A percentile compares a stretch with the other conserved stretches of the same genome.
Evolutionary conservation across 1,140 invertebrate species (phyloP).

Genomic region (Spodoptera frugiperda): DNA sequence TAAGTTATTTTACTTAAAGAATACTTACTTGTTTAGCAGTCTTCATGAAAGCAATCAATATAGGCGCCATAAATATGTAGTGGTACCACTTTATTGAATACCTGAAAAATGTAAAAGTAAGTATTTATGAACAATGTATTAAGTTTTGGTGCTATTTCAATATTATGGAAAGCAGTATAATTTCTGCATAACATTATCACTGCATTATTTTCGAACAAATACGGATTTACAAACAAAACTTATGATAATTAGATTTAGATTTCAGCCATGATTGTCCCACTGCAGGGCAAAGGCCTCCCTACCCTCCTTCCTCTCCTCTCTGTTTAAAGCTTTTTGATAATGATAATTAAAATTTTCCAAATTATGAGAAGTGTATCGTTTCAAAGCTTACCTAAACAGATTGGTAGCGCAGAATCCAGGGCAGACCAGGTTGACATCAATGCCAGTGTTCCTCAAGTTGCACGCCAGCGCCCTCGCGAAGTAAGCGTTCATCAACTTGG

Average conservation of each 20-base stretch:
- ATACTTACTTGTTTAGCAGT: constrained; percentile 90
- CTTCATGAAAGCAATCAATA: constrained; percentile 90
- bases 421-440: constrained; percentile 92
- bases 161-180: too few relatives aligned
- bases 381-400: constrained; percentile 75
- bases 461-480: constrained; percentile 89
- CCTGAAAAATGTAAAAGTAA: constrained; percentile 88
- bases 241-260: too few relatives aligned
- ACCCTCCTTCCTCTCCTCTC: too few relatives aligned
- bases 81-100: constrained; percentile 91
- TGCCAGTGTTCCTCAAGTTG: constrained; percentile 86
- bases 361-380: not conserved
- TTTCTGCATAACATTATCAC: too few relatives aligned
- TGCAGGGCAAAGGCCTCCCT: too few relatives aligned
- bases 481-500: constrained; percentile 92
- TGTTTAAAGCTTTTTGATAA: too few relatives aligned
- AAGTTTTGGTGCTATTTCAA: too few relatives aligned
- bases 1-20: not conserved
- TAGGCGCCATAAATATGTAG: constrained; percentile 89
- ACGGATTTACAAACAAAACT: too few relatives aligned
- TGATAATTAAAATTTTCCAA: too few relatives aligned
- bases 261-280: too few relatives aligned
- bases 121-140: not conserved
- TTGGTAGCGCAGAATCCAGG: constrained; percentile 95
- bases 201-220: too few relatives aligned